Percentiles rank a stretch among this genome's conserved stretches.
Conservation (phyloP, 2,797 vertebrate genomes). For the Heteromormyrus szaboi region DNA sequence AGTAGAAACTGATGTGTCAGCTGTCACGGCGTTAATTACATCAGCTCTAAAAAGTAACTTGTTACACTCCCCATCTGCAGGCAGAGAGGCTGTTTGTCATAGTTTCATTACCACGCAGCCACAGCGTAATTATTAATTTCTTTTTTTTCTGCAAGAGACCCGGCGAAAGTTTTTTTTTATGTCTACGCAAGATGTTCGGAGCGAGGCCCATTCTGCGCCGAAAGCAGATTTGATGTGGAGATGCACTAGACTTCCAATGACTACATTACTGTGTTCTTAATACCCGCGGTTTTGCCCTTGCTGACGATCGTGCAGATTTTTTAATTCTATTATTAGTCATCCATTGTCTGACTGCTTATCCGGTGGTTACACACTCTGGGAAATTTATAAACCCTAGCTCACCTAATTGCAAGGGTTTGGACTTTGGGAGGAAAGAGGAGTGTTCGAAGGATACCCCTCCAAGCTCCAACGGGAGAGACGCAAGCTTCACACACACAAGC, state of each 20-base stretch:
- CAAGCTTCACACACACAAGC: neutral
- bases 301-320: neutral
- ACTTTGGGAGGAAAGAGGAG: neutral
- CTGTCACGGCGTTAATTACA: conserved; percentile 9
- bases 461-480: neutral
- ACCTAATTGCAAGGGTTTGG: neutral
- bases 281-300: neutral
- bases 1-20: conserved; percentile 13
- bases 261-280: neutral
- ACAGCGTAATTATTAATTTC: neutral
- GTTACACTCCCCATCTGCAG: neutral
- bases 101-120: neutral
- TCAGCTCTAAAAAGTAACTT: conserved; percentile 3
- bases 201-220: neutral
- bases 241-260: neutral
- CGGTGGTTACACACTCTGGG: neutral
- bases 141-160: neutral
- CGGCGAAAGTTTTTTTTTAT: conserved; percentile 2
- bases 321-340: neutral
- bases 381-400: neutral
- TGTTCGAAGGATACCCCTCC: neutral
- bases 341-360: neutral
- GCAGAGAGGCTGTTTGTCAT: neutral
- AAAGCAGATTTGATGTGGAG: neutral
- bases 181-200: neutral